These are phyloP conservation scores for Stramonita haemastoma DNA, from an alignment of 2,888 invertebrate species.

Conservation along the genomic window DNA sequence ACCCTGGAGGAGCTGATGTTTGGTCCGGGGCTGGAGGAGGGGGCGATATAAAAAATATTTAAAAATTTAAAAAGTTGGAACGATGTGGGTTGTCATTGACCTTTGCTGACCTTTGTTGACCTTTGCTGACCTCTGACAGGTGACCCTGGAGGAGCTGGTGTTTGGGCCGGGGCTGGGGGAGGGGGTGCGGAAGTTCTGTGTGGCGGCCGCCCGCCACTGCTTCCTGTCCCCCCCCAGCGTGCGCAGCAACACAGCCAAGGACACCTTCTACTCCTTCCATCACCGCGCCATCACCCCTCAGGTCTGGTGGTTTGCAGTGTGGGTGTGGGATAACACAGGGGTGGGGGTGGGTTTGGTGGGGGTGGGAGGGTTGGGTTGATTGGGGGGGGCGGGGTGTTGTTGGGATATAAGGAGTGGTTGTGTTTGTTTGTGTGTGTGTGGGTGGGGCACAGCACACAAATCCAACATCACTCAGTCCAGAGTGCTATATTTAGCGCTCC, in stretches of 20 bases:
- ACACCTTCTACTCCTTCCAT: background rate
- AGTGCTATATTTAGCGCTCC: no score
- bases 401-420: no score
- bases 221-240: background rate
- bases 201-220: conserved; percentile 9
- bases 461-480: background rate
- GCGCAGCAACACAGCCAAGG: background rate
- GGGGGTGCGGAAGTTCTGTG: background rate
- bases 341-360: background rate
- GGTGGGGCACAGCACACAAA: no score
- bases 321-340: background rate
- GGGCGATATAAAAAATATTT: no score
- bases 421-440: no score
- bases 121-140: no score
- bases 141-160: conserved; percentile 37
- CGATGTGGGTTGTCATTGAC: no score
- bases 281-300: conserved; percentile 24
- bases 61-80: no score
- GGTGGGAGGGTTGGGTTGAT: background rate
- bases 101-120: no score
- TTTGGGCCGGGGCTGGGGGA: conserved; percentile 9
- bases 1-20: no score
- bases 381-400: background rate
- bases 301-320: background rate
- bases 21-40: no score